Evolutionary conservation across 2,113 vertebrate genomes (phyloP).

Genomic region (Podarcis raffonei): DNA sequence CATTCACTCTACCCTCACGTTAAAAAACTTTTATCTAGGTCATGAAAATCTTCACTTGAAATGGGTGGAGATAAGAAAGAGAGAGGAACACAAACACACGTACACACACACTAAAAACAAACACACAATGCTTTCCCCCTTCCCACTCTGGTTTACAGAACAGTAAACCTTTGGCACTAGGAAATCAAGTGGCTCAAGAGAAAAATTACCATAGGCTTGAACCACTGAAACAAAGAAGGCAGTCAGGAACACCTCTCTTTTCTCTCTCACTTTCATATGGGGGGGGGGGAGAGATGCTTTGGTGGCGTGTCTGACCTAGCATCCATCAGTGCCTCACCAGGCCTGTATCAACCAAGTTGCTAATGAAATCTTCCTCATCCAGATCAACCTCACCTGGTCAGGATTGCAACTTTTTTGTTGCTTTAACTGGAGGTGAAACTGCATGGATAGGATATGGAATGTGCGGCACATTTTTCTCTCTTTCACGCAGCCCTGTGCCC

Average conservation of each 20-base stretch:
- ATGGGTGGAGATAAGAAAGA: slow-evolving; percentile 49
- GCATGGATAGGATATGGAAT: neutral
- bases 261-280: neutral
- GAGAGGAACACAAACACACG: neutral
- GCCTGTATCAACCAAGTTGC: neutral
- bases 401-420: neutral
- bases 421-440: neutral
- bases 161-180: slow-evolving; percentile 21
- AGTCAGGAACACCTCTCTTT: neutral
- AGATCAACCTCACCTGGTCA: neutral
- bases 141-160: neutral
- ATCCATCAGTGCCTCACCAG: neutral
- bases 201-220: neutral
- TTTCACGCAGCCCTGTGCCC: neutral
- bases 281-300: neutral
- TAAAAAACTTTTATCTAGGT: slow-evolving; percentile 14
- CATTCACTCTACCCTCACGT: slow-evolving; percentile 28
- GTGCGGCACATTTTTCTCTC: neutral
- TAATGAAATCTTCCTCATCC: neutral
- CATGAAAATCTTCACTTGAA: slow-evolving; percentile 30
- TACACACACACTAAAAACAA: neutral
- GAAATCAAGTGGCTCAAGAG: neutral
- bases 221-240: slow-evolving; percentile 5
- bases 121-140: neutral
- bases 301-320: neutral